Base-by-base conservation (phyloP, 2,113 vertebrate species). In the Aphyosemion australe region DNA sequence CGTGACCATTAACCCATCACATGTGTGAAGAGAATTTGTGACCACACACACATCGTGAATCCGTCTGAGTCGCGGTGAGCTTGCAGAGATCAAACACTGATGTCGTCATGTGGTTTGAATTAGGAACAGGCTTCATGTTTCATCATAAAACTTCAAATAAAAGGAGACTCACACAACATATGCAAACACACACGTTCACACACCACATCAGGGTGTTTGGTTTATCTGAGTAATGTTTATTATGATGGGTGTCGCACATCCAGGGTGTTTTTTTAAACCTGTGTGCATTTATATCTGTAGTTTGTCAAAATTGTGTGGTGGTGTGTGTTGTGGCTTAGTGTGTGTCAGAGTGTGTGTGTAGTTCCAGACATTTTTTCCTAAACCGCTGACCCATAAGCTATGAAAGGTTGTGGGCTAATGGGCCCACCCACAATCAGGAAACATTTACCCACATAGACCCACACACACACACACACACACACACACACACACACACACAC, bases 91-190 rank as follows among this genome's bases (percentile, higher is more conserved):
- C 88, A 91, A 90, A 90, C 84, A 37, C 56, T 47, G 51, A 62
- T 52, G 64, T 64, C 8, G 54, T 91, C 93, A 94, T 90, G 92
- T 93, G 92, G 93, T 93, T 90, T 92, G 92, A 92, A 95, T 96
- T 94, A 94, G 90, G 73, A 79, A 91, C 88, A 90, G 84, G 93
- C 82, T 87, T 94, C 83, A 75, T 87, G 88, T 94, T 94, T 90
- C 90, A 91, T 92, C 92, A 93, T 95, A 93, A 93, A 90, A 93
- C 94, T 94, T 88, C 93, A 93, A 93, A 26, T 93, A 88, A 94
- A 92, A 81, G 83, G 76, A 78, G 69, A 84, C 72, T 90, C 92
- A 41, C 9, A 59, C 69, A 47, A 59, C 69, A 47, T 12, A 39
- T 39, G 61, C 20, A 41, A 39, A 20, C 54, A 51, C 45, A 56